Percentiles rank a stretch among this genome's conserved stretches.
These are phyloP conservation scores for Drosophila pseudoananassae DNA, from an alignment of 1,140 invertebrate species.

Conservation along the genomic window DNA sequence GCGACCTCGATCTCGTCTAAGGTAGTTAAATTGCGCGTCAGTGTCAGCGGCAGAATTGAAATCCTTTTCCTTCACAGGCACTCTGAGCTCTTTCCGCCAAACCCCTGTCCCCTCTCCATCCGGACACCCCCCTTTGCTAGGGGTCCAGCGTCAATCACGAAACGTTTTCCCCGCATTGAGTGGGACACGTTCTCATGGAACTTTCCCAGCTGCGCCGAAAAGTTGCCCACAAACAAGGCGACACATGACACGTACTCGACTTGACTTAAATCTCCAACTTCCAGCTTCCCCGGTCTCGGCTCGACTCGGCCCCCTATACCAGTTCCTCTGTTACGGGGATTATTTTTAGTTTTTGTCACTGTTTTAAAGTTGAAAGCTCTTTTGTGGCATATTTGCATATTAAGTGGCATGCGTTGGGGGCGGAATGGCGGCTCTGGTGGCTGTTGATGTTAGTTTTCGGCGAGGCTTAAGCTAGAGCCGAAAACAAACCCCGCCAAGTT, in stretches of 20 bases:
- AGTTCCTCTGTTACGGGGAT: constrained; percentile 15
- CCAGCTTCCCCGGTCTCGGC: neutral
- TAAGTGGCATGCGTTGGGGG: constrained; percentile 73
- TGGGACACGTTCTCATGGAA: constrained; percentile 71
- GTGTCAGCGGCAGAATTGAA: constrained; percentile 69
- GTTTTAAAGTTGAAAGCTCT: constrained; percentile 81
- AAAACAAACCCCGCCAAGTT: constrained; percentile 38
- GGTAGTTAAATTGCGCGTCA: constrained; percentile 67
- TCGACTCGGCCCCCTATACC: neutral
- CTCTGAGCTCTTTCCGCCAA: constrained; percentile 10
- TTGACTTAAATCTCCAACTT: constrained; percentile 15
- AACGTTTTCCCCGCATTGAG: constrained; percentile 58
- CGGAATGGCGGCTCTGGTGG: constrained; percentile 7
- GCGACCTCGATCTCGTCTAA: constrained; percentile 37
- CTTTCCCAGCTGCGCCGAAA: constrained; percentile 68
- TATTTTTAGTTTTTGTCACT: constrained; percentile 61
- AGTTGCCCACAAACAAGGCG: constrained; percentile 75
- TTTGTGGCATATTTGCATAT: constrained; percentile 79
- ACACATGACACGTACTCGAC: constrained; percentile 78
- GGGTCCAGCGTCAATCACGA: constrained; percentile 60
- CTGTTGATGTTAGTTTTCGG: constrained; percentile 63
- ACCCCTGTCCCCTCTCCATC: neutral
- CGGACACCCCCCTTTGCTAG: neutral
- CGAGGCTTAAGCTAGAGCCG: constrained; percentile 68
- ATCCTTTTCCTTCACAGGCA: constrained; percentile 58